Percentiles rank a stretch among this genome's conserved stretches.
These are phyloP conservation scores for Elaeidobius kamerunicus DNA, from an alignment of 2,888 invertebrate genomes.

Conservation along the genomic window DNA sequence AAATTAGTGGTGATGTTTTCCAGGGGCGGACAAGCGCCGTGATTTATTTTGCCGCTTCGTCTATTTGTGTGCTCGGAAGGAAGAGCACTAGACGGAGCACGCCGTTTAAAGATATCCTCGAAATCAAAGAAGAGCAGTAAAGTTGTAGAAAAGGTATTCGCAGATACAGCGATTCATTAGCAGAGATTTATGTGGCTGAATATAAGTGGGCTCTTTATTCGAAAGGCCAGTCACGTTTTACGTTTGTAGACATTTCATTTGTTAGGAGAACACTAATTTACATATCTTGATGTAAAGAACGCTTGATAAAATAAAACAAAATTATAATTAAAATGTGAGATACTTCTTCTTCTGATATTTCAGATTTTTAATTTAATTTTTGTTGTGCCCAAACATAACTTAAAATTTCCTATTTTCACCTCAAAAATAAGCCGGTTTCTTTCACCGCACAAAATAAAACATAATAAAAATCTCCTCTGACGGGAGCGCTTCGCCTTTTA, in stretches of 20 bases:
- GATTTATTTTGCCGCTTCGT: slow-evolving; percentile 31
- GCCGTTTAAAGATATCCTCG: slow-evolving; percentile 22
- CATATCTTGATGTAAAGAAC: too few relatives aligned
- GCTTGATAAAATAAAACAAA: too few relatives aligned
- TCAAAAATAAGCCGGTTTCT: background rate
- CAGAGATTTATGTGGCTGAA: slow-evolving; percentile 19
- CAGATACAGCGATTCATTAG: slow-evolving; percentile 25
- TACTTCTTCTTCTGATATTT: too few relatives aligned
- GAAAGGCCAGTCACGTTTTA: background rate
- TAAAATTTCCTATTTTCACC: too few relatives aligned
- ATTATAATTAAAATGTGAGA: too few relatives aligned
- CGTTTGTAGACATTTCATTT: background rate
- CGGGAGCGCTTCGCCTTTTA: background rate
- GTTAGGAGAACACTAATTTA: too few relatives aligned
- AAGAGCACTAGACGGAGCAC: slow-evolving; percentile 25
- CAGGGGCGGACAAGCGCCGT: slow-evolving; percentile 30
- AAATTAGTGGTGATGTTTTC: slow-evolving; percentile 43
- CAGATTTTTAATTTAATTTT: too few relatives aligned
- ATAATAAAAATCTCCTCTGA: background rate
- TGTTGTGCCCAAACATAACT: too few relatives aligned
- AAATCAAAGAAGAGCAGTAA: slow-evolving; percentile 28
- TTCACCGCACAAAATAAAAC: background rate
- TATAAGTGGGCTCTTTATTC: slow-evolving; percentile 11
- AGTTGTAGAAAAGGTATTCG: slow-evolving; percentile 24
- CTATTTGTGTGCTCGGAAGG: slow-evolving; percentile 26